Conservation (phyloP, 2,797 vertebrate genomes). For the Leptatherina wallacei region DNA sequence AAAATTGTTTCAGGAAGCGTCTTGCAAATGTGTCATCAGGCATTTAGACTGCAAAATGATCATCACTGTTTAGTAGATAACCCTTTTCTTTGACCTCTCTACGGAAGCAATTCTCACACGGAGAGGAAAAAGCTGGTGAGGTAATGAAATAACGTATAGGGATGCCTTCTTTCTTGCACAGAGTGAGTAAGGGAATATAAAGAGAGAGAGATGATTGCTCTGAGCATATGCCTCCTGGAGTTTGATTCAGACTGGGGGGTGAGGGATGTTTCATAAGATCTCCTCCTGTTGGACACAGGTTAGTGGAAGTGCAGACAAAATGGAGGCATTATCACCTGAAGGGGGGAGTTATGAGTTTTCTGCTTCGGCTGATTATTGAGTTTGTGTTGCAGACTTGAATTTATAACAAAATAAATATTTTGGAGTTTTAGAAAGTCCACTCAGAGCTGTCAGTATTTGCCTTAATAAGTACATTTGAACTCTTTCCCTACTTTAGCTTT, state of each 20-base stretch:
- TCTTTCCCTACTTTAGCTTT: neutral
- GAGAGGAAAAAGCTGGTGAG: slow-evolving; percentile 73
- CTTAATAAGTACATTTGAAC: slow-evolving; percentile 17
- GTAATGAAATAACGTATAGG: slow-evolving; percentile 87
- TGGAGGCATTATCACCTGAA: slow-evolving; percentile 59
- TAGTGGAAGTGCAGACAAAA: slow-evolving; percentile 62
- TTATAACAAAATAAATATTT: slow-evolving; percentile 48
- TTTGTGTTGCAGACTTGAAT: slow-evolving; percentile 33
- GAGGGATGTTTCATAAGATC: slow-evolving; percentile 72
- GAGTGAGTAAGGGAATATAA: slow-evolving; percentile 44
- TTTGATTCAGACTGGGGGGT: slow-evolving; percentile 67
- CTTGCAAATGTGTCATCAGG: slow-evolving; percentile 87
- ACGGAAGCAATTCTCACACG: slow-evolving; percentile 72
- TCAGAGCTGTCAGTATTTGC: slow-evolving; percentile 8
- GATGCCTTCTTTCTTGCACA: slow-evolving; percentile 74
- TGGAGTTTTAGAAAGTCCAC: slow-evolving; percentile 8
- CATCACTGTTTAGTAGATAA: slow-evolving; percentile 93
- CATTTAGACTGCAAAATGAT: slow-evolving; percentile 91
- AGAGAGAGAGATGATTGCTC: slow-evolving; percentile 69
- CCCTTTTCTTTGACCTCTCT: slow-evolving; percentile 90
- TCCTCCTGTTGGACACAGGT: slow-evolving; percentile 68
- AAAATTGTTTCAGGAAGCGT: slow-evolving; percentile 62
- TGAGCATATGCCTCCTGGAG: slow-evolving; percentile 59
- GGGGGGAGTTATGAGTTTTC: slow-evolving; percentile 45
- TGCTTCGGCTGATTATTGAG: slow-evolving; percentile 62